Evolutionary conservation across 2,888 invertebrate genomes (phyloP).

Genomic region (Loripinus fragilis): DNA sequence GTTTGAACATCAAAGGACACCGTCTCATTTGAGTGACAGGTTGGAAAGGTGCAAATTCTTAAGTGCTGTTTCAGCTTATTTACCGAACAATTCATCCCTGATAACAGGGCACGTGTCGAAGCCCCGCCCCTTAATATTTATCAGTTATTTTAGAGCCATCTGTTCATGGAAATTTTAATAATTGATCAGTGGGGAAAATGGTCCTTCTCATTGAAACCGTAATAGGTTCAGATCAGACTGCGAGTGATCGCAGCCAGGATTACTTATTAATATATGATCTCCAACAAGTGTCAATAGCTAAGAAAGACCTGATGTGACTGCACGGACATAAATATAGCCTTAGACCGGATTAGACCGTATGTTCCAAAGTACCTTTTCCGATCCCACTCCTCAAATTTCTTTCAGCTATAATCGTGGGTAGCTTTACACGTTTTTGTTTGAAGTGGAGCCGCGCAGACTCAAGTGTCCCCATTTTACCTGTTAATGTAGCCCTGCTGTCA

Average conservation of each 20-base stretch:
- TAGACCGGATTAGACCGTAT: no score
- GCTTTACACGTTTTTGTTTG: conserved; percentile 38
- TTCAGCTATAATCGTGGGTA: conserved; percentile 2
- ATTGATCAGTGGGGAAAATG: no score
- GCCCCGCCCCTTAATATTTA: conserved; percentile 40
- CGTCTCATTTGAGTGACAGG: neutral
- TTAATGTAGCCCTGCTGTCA: conserved; percentile 32
- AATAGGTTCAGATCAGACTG: no score
- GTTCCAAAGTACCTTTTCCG: no score
- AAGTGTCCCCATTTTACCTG: conserved; percentile 39
- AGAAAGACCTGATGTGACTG: no score
- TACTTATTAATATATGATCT: no score
- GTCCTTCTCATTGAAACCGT: no score
- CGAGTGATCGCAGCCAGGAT: no score
- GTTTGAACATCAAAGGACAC: conserved; percentile 37
- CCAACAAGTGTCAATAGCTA: no score
- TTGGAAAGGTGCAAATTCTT: conserved; percentile 16
- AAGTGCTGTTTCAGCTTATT: conserved; percentile 15
- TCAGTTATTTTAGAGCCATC: conserved; percentile 33
- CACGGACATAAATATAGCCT: no score
- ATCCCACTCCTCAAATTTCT: no score
- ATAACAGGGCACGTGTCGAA: conserved; percentile 37
- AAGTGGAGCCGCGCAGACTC: conserved; percentile 35
- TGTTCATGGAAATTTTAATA: conserved; percentile 32
- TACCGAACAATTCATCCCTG: neutral